phyloP scores from a whole-genome alignment of 1,140 invertebrate species.

The Platyscapa corneri region DNA sequence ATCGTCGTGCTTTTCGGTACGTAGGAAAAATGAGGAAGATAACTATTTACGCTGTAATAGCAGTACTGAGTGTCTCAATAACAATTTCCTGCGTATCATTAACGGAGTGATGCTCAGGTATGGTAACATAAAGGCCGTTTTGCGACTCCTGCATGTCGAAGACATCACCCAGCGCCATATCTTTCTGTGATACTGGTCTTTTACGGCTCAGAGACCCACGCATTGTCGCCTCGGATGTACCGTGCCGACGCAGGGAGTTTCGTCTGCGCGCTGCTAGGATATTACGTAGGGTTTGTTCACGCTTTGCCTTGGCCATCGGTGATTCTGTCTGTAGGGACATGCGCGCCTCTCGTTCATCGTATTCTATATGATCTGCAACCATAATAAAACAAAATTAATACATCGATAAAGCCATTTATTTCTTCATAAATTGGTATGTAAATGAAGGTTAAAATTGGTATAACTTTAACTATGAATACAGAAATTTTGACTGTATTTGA shows the following conservation, averaged over 20 bases:
- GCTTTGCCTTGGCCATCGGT: conserved; percentile 61
- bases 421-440: no score
- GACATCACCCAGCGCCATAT: conserved; percentile 52
- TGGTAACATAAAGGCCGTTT: conserved; percentile 61
- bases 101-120: conserved; percentile 31
- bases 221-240: not conserved
- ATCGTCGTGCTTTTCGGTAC: no score
- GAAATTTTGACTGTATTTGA: no score
- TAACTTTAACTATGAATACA: no score
- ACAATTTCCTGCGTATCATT: conserved; percentile 51
- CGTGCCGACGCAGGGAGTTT: conserved; percentile 56
- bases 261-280: conserved; percentile 62
- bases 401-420: no score
- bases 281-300: conserved; percentile 63
- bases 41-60: conserved; percentile 10
- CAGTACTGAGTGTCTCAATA: conserved; percentile 29
- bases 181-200: conserved; percentile 42
- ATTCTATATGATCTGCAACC: not conserved
- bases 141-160: conserved; percentile 64
- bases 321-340: conserved; percentile 58
- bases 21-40: not conserved
- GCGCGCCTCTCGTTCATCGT: conserved; percentile 57
- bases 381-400: not conserved
- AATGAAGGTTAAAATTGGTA: no score
- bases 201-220: conserved; percentile 21